These are phyloP conservation scores for Melanerpes formicivorus DNA, from an alignment of 2,113 vertebrate species.

Conservation along the genomic window DNA sequence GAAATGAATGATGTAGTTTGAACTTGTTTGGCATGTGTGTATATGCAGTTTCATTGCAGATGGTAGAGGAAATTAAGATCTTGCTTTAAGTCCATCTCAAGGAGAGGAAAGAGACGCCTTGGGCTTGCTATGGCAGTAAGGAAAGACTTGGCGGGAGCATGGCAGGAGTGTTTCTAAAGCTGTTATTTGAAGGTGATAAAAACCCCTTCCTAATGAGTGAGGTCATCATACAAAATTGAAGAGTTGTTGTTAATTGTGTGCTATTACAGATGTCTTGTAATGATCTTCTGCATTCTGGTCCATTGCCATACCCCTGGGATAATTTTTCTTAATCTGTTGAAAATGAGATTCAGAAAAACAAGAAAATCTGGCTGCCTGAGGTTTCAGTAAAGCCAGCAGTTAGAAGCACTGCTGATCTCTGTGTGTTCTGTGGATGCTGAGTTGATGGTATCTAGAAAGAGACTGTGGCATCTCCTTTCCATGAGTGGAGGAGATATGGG, in stretches of 20 bases:
- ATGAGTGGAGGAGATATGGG: background rate
- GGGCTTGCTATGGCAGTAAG: background rate
- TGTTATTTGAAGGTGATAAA: conserved; percentile 7
- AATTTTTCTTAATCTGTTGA: conserved; percentile 10
- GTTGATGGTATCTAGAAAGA: background rate
- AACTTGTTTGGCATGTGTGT: background rate
- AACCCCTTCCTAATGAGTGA: background rate
- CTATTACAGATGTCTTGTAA: conserved; percentile 16
- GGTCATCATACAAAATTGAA: conserved; percentile 29
- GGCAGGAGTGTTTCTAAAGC: background rate
- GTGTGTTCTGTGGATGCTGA: background rate
- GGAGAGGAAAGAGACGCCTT: background rate
- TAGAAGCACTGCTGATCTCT: background rate
- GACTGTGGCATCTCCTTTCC: background rate
- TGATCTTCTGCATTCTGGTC: background rate
- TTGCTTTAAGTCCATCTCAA: conserved; percentile 21
- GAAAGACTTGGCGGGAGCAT: background rate
- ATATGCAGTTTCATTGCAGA: background rate
- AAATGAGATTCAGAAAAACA: background rate
- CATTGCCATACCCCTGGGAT: conserved; percentile 35
- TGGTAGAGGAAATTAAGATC: conserved; percentile 26
- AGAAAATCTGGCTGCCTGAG: background rate
- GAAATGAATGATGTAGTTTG: conserved; percentile 17
- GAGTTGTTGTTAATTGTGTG: background rate
- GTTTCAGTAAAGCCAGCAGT: background rate